Conservation (phyloP, 2,797 vertebrate species). For the Triplophysa yarkandensis region DNA sequence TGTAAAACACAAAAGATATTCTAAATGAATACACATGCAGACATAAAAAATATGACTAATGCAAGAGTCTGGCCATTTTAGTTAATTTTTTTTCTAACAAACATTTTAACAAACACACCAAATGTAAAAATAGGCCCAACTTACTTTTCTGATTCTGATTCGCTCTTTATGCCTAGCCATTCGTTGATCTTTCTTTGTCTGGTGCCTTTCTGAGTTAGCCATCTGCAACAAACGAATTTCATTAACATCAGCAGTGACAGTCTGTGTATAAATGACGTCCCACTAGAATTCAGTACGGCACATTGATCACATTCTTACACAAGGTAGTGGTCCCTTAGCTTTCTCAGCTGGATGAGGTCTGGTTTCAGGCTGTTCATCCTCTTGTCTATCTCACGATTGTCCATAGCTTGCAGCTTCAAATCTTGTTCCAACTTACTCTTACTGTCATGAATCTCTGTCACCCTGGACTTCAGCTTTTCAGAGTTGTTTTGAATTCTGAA, state of each 20-base stretch:
- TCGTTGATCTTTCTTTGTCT: slow-evolving; percentile 96
- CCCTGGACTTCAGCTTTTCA: slow-evolving; percentile 96
- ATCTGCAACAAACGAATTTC: slow-evolving; percentile 75
- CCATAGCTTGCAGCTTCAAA: slow-evolving; percentile 94
- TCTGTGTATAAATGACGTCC: not conserved
- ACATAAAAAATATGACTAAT: no score
- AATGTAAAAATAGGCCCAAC: slow-evolving; percentile 58
- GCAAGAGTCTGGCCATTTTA: no score
- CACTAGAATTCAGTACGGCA: not conserved
- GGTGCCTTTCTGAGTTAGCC: slow-evolving; percentile 98
- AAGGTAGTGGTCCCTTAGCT: slow-evolving; percentile 98
- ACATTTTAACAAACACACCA: no score
- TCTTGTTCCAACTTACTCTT: slow-evolving; percentile 92
- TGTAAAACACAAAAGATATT: no score
- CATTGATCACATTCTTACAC: slow-evolving; percentile 77
- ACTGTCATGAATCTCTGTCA: slow-evolving; percentile 97
- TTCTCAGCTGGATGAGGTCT: slow-evolving; percentile 97
- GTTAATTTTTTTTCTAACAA: no score
- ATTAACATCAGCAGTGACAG: slow-evolving; percentile 1
- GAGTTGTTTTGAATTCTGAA: slow-evolving; percentile 95
- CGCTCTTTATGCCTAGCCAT: slow-evolving; percentile 92
- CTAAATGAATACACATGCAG: no score
- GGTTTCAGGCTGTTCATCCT: slow-evolving; percentile 99
- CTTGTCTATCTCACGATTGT: slow-evolving; percentile 97
- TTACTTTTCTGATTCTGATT: slow-evolving; percentile 97